Evolutionary conservation across 2,888 invertebrate species (phyloP).

Genomic region (Drosophila pseudotalamancana): DNA sequence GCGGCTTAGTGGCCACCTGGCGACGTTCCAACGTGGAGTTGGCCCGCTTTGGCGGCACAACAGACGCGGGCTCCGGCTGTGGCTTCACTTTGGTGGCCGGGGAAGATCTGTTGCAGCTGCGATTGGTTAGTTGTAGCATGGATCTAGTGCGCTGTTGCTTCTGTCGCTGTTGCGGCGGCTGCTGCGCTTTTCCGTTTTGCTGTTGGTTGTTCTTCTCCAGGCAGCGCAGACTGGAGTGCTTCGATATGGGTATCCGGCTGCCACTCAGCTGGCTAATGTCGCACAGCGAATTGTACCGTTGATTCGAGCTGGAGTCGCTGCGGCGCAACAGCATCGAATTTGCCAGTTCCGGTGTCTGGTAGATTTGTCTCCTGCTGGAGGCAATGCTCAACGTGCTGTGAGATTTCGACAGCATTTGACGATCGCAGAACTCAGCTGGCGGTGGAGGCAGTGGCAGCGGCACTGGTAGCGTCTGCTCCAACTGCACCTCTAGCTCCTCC

Average conservation of each 20-base stretch:
- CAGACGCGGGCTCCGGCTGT: background rate
- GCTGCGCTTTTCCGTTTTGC: conserved; percentile 18
- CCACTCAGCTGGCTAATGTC: conserved; percentile 84
- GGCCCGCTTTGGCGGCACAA: conserved; percentile 49
- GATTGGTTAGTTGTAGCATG: conserved; percentile 46
- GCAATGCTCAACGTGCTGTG: conserved; percentile 88
- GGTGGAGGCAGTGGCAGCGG: conserved; percentile 30
- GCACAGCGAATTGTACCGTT: conserved; percentile 82
- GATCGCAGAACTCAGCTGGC: conserved; percentile 44
- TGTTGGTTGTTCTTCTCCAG: conserved; percentile 41
- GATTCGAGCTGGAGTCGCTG: conserved; percentile 37
- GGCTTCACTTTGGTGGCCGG: conserved; percentile 13
- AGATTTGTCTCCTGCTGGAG: conserved; percentile 51
- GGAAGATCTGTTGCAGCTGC: conserved; percentile 1
- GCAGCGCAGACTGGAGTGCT: conserved; percentile 72
- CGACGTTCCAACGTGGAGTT: conserved; percentile 65
- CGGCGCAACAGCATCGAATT: conserved; percentile 54
- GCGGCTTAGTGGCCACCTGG: conserved; percentile 26
- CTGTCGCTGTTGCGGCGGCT: conserved; percentile 5
- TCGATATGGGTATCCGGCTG: conserved; percentile 87
- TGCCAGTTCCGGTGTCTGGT: conserved; percentile 60
- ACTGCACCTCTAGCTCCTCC: conserved; percentile 18
- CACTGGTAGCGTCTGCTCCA: conserved; percentile 14
- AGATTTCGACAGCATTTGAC: conserved; percentile 86
- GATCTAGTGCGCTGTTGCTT: conserved; percentile 59